A percentile compares a stretch with the other conserved stretches of the same genome.
Conservation (phyloP, 2,888 invertebrate species). For the Trachelus stipa region DNA sequence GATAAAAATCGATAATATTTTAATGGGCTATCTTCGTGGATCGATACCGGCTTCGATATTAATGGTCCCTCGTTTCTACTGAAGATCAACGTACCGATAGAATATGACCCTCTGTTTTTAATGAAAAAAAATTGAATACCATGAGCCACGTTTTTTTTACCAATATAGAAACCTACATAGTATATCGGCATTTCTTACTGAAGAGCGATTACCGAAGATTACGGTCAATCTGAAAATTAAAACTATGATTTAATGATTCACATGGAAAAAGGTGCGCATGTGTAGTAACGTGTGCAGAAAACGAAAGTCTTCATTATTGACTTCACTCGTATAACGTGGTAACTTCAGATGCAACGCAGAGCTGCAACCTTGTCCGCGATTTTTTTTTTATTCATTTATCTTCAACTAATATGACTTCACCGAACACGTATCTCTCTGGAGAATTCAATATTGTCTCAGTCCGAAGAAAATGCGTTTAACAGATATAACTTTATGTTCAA, state of each 20-base stretch:
- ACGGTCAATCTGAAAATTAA: background rate
- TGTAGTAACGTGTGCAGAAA: background rate
- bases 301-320: background rate
- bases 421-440: too few species aligned
- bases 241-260: background rate
- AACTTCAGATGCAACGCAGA: background rate
- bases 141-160: background rate
- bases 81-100: background rate
- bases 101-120: too few species aligned
- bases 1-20: background rate
- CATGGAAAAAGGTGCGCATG: background rate
- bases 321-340: background rate
- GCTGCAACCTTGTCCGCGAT: background rate
- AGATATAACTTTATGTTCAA: too few species aligned
- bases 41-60: background rate
- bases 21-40: background rate
- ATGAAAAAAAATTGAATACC: background rate
- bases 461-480: too few species aligned
- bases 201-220: background rate
- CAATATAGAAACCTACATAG: background rate
- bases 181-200: background rate
- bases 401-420: too few species aligned
- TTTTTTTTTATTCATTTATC: too few species aligned
- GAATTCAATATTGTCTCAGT: too few species aligned
- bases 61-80: background rate